These are phyloP conservation scores for Macrotrachela quadricornifera DNA, from an alignment of 1,140 invertebrate species.

Conservation along the genomic window DNA sequence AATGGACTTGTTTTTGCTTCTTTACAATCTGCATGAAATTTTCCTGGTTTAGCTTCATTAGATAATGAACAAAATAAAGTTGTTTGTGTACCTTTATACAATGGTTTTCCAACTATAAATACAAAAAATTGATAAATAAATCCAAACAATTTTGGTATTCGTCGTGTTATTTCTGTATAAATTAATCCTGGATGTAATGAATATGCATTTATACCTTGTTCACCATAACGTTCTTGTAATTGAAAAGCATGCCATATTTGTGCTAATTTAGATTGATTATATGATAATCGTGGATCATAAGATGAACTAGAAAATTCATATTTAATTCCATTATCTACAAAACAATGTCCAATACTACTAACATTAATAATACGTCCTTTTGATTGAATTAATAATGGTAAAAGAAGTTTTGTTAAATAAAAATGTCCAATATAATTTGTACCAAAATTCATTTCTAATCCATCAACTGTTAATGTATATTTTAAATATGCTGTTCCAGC, in stretches of 20 bases:
- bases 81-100: no score
- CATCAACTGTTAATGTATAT: constrained; percentile 35
- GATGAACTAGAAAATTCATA: constrained; percentile 6
- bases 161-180: no score
- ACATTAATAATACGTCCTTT: constrained; percentile 14
- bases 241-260: constrained; percentile 13
- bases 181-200: not conserved
- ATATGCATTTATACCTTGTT: not conserved
- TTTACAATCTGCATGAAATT: no score
- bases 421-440: constrained; percentile 31
- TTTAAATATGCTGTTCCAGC: not conserved
- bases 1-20: no score
- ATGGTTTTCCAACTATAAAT: no score
- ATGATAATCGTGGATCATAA: constrained; percentile 4
- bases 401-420: constrained; percentile 18
- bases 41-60: no score
- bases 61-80: no score
- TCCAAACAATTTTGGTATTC: no score
- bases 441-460: constrained; percentile 49
- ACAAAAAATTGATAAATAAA: no score
- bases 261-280: constrained; percentile 21
- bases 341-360: constrained; percentile 14
- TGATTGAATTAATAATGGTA: not conserved
- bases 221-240: constrained; percentile 4
- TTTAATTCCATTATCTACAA: not conserved